Evolutionary conservation across 2,797 vertebrate species (phyloP).

Genomic region (Sardinella longiceps): DNA sequence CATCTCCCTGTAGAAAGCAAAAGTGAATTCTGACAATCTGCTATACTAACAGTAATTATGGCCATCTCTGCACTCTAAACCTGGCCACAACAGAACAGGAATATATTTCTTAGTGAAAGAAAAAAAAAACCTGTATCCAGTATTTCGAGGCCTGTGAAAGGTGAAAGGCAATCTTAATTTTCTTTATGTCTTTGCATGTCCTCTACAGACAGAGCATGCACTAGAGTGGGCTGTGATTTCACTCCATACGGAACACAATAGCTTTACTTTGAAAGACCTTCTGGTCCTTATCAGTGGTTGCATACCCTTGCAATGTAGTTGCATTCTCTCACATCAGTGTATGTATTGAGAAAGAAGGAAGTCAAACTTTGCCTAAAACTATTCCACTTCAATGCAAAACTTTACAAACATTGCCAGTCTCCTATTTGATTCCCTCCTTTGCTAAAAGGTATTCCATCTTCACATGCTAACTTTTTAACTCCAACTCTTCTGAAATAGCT

Average conservation of each 20-base stretch:
- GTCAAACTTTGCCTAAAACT: neutral
- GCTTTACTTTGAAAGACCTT: neutral
- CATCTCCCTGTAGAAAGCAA: neutral
- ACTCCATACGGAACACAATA: no score
- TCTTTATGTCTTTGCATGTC: neutral
- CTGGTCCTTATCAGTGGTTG: neutral
- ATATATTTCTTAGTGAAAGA: neutral
- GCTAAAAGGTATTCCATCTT: conserved; percentile 18
- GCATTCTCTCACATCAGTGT: neutral
- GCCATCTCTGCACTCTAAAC: neutral
- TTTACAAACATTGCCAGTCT: neutral
- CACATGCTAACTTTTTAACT: neutral
- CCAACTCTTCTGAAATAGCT: neutral
- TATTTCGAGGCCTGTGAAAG: no score
- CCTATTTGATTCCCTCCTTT: neutral
- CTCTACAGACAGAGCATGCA: neutral
- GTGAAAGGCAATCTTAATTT: no score
- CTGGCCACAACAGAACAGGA: no score
- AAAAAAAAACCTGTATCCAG: neutral
- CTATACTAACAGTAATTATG: neutral
- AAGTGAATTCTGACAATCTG: neutral
- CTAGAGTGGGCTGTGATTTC: no score
- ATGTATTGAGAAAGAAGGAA: neutral
- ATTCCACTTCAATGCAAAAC: conserved; percentile 1
- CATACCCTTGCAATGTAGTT: neutral